A percentile compares a stretch with the other conserved stretches of the same genome.
Conservation (phyloP, 2,888 invertebrate genomes). For the Acronicta psi region DNA sequence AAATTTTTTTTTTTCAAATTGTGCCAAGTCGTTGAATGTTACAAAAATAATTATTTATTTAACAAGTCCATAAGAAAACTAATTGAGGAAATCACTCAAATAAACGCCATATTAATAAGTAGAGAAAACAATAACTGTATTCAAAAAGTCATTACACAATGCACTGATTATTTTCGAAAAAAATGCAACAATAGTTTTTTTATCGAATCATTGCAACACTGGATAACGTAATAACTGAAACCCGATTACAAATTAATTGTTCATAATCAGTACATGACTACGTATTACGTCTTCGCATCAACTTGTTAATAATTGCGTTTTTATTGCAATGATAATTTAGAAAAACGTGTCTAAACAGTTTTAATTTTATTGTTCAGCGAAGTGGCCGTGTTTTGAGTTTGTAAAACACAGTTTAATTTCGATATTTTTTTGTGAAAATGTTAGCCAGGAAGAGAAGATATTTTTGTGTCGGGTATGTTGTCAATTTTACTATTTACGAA, state of each 20-base stretch:
- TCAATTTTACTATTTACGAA: not conserved
- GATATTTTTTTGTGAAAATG: constrained; percentile 26
- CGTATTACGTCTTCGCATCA: constrained; percentile 34
- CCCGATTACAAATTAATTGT: constrained; percentile 32
- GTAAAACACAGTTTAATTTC: constrained; percentile 29
- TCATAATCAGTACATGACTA: constrained; percentile 18
- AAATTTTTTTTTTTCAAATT: too few relatives aligned
- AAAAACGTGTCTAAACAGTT: constrained; percentile 28
- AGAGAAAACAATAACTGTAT: not conserved
- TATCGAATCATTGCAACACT: constrained; percentile 25
- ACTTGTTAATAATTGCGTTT: constrained; percentile 42
- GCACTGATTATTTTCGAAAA: not conserved
- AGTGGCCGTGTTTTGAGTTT: constrained; percentile 38
- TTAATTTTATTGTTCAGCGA: constrained; percentile 22
- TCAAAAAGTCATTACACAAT: not conserved
- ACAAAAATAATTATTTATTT: too few relatives aligned
- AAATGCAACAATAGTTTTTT: constrained; percentile 15
- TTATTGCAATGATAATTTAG: constrained; percentile 23
- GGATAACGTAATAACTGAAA: constrained; percentile 21
- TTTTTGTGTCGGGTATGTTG: constrained; percentile 32
- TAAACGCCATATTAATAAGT: too few relatives aligned
- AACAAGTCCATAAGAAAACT: too few relatives aligned
- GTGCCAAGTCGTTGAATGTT: too few relatives aligned
- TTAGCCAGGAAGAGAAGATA: constrained; percentile 47
- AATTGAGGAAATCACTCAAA: too few relatives aligned